Base-by-base conservation (phyloP, 2,888 invertebrate species). In the Tupiocoris notatus region DNA sequence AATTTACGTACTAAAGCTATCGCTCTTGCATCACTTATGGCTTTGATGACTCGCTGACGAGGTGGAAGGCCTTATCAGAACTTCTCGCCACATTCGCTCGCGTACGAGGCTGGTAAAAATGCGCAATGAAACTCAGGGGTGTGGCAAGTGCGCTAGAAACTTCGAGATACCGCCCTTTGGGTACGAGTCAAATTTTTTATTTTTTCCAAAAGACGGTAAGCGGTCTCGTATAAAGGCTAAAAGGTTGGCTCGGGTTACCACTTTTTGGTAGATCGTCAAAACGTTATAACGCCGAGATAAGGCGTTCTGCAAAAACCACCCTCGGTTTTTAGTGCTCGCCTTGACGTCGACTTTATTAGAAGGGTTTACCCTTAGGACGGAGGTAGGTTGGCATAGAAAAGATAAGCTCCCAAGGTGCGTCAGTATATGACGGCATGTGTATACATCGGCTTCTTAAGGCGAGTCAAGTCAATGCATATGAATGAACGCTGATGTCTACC, bases 281-380 rank as follows among this genome's bases (percentile, higher is more conserved):
- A 67, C 39, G 67, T 67, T 67, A 67, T 57, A 22, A 57, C 67
- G 56, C 67, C 67, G 67, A 67, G 67, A 67, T 67, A 67, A 67
- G 67, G 39, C 56, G 7, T 20, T 2, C 7, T 22, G 21, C 21
- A 18, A 39, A 39, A 39, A 39, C 22, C 67, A 56, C 18, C 65
- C 65, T 65, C 25, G 57, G n/a, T 20, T 67, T 67, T 67, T 67
- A 67, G 67, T 56, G 67, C 56, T 23, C n/a, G 57, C n/a, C n/a
- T n/a, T n/a, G n/a, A n/a, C 56, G 7, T 12, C 39, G 65, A 67
- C 67, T 56, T 67, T 57, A 67, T 57, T 67, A 67, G 56, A 67
- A 56, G 67, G 56, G 54, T 67, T 67, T 56, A 39, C 39, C 67
- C 67, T 67, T 54, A 56, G 21, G 67, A n/a, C 6, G 57, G 57